Percentiles rank a stretch among this genome's conserved stretches.
phyloP scores from a whole-genome alignment of 2,113 vertebrate genomes.

The Charadrius vociferus region DNA sequence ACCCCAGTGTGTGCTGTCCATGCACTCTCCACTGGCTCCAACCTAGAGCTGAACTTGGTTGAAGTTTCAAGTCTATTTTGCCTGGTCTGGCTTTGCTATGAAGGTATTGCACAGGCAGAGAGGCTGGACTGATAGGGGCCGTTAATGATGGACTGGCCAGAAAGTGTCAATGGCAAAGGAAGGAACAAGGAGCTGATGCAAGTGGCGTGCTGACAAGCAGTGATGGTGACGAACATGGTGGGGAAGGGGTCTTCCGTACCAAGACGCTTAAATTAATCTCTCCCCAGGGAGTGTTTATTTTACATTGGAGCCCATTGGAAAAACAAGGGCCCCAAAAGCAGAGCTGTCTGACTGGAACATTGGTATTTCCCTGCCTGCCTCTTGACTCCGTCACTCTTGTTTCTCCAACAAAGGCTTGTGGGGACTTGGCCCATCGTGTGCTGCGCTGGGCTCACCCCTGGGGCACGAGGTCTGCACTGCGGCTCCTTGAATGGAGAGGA shows the following conservation, averaged over 20 bases:
- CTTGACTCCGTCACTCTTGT: neutral
- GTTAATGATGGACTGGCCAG: neutral
- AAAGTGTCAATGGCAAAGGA: neutral
- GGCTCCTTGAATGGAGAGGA: neutral
- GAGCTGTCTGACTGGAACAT: neutral
- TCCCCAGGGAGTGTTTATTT: neutral
- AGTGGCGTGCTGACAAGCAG: fast-evolving
- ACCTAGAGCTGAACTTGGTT: neutral
- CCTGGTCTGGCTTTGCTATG: neutral
- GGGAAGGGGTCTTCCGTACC: neutral
- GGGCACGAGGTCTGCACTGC: neutral
- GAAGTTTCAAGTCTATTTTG: neutral
- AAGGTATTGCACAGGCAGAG: neutral
- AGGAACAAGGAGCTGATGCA: neutral
- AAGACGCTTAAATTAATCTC: neutral
- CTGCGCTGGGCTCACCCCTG: neutral
- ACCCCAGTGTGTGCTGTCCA: neutral
- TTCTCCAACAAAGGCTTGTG: fast-evolving
- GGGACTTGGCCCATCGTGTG: fast-evolving
- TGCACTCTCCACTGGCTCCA: neutral
- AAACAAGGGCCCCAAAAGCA: neutral
- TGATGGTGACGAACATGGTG: fast-evolving
- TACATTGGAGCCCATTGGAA: neutral
- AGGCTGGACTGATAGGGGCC: neutral
- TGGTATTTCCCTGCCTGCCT: neutral